Percentiles rank a stretch among this genome's conserved stretches.
Conservation (phyloP, 1,140 invertebrate genomes). For the Bombus vancouverensis region DNA sequence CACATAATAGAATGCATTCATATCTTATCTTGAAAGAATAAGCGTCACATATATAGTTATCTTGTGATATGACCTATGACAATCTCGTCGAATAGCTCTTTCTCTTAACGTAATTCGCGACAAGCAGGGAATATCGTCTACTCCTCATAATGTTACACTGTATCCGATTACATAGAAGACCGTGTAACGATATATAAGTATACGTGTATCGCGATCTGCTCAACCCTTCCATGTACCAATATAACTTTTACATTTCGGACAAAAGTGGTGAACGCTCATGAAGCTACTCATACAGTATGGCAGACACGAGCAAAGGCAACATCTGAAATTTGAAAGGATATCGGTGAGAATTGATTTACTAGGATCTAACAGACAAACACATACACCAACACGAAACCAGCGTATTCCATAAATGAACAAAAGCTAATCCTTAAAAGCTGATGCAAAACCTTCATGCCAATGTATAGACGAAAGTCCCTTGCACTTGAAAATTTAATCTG, state of each 20-base stretch:
- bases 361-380: not conserved
- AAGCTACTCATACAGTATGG: constrained; percentile 83
- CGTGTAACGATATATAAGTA: constrained; percentile 12
- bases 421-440: too few relatives aligned
- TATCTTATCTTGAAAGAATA: constrained; percentile 34
- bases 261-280: constrained; percentile 81
- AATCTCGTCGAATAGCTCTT: constrained; percentile 8
- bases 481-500: not conserved
- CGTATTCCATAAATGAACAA: too few relatives aligned
- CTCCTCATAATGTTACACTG: constrained; percentile 21
- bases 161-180: constrained; percentile 29
- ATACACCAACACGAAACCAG: not conserved
- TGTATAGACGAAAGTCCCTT: not conserved
- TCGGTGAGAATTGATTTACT: not conserved
- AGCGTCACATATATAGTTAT: constrained; percentile 46
- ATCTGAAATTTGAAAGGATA: constrained; percentile 74
- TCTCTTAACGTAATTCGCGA: constrained; percentile 28
- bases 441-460: not conserved
- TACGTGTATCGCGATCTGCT: constrained; percentile 47
- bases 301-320: constrained; percentile 82
- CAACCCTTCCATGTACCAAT: constrained; percentile 82
- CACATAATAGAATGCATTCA: constrained; percentile 14
- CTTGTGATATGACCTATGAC: constrained; percentile 26
- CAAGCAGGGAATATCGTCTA: constrained; percentile 43
- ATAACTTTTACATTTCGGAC: constrained; percentile 81